Conservation (phyloP, 2,888 invertebrate genomes). For the Pasiphila rectangulata region DNA sequence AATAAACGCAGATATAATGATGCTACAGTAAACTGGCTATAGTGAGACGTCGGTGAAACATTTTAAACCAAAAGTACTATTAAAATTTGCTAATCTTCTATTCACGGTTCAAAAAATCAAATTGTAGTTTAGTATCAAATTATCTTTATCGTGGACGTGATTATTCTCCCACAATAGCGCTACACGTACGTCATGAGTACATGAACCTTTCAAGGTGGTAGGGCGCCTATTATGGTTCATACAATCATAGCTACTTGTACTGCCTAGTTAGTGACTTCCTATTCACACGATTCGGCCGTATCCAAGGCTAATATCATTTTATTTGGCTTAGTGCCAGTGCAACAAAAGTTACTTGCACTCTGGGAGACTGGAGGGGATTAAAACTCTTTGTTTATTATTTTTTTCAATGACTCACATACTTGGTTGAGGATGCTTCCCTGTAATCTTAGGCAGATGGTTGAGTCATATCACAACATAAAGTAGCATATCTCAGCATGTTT, state of each 20-base stretch:
- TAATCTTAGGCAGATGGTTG: constrained; percentile 4
- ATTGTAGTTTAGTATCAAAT: constrained; percentile 13
- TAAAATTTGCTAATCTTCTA: not conserved
- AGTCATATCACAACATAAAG: constrained; percentile 5
- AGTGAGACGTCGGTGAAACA: too few relatives aligned
- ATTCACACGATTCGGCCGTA: constrained; percentile 24
- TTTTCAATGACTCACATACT: constrained; percentile 36
- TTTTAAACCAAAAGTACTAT: not conserved
- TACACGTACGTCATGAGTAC: constrained; percentile 39
- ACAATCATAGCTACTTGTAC: constrained; percentile 29
- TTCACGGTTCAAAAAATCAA: not conserved
- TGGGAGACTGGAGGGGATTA: constrained; percentile 39
- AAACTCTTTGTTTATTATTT: constrained; percentile 45
- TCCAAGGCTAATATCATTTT: constrained; percentile 44
- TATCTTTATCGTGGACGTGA: constrained; percentile 43
- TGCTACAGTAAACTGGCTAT: too few relatives aligned
- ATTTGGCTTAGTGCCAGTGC: constrained; percentile 56
- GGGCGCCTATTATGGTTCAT: constrained; percentile 42
- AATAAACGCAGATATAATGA: too few relatives aligned
- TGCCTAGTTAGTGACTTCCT: constrained; percentile 29
- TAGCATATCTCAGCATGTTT: not conserved
- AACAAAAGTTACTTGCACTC: constrained; percentile 41
- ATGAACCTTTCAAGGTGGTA: constrained; percentile 56
- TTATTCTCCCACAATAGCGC: constrained; percentile 35
- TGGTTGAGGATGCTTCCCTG: not conserved